Evolutionary conservation across 1,140 invertebrate genomes (phyloP).

Genomic region (Trissolcus basalis): DNA sequence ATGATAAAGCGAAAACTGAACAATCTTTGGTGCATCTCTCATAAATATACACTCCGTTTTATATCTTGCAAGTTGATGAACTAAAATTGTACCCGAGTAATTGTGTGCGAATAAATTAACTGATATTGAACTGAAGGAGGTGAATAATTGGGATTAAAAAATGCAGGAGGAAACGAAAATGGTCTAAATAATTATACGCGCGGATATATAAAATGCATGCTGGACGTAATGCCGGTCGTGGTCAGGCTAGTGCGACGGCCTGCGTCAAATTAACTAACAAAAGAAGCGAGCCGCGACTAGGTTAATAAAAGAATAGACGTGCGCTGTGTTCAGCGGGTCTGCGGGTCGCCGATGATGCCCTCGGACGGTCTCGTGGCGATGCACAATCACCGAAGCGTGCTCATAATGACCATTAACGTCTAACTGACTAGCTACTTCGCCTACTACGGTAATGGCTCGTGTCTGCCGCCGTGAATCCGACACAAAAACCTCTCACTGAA

Average conservation of each 20-base stretch:
- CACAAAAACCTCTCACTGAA: neutral
- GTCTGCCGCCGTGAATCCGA: conserved; percentile 54
- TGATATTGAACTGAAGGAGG: conserved; percentile 50
- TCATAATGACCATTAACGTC: conserved; percentile 76
- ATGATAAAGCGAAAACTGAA: no score
- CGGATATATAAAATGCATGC: conserved; percentile 46
- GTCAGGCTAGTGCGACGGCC: conserved; percentile 58
- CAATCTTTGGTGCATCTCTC: no score
- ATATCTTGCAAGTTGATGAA: no score
- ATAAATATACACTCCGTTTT: no score
- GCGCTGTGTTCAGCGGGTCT: conserved; percentile 66
- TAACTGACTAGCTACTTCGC: conserved; percentile 69
- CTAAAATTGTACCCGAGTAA: no score
- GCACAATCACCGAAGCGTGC: conserved; percentile 74
- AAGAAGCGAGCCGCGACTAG: conserved; percentile 67
- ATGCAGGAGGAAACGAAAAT: conserved; percentile 52
- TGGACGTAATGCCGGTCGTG: conserved; percentile 48
- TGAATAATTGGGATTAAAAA: conserved; percentile 50
- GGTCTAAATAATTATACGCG: conserved; percentile 49
- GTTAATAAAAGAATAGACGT: conserved; percentile 71
- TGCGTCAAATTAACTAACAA: conserved; percentile 72
- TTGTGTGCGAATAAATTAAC: conserved; percentile 32
- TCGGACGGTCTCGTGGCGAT: conserved; percentile 69
- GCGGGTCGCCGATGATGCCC: conserved; percentile 75
- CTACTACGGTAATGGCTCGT: conserved; percentile 72